Base-by-base conservation (phyloP, 2,888 invertebrate genomes). In the Tipula confusa region DNA sequence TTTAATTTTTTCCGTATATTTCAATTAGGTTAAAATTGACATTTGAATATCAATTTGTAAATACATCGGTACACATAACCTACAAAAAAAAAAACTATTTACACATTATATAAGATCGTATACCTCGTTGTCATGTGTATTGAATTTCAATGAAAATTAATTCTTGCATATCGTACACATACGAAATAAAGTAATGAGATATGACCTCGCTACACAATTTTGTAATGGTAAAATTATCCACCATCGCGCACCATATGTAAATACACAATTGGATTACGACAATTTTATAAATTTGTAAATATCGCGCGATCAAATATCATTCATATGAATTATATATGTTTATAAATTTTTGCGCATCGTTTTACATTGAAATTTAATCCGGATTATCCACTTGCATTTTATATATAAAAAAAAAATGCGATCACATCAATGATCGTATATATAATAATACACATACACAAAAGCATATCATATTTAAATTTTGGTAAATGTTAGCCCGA, bases 111-210 rank as follows among this genome's bases (percentile, higher is more conserved):
- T 64, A 64, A 64, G 64, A 64, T 64, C 24, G n/a, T n/a, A 24
- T 24, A 24, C 64, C 64, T 18, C 24, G 9, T 9, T 24, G 24
- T 9, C 24, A 24, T 24, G 64, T 64, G 64, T 64, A 64, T 64
- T 64, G 64, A 64, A 64, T 64, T 64, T 64, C 64, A 24, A 64
- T 64, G 64, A 64, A 64, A 64, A n/a, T 64, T 24, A 64, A 64
- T 24, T 64, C 64, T 64, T 64, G 24, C 64, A 64, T 64, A 64
- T 64, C 64, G 64, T 64, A 64, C 64, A 18, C 9, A 43, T 24
- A 33, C 64, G 24, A 24, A 43, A 64, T 9, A 11, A 64, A n/a
- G n/a, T 43, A 43, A 64, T 64, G 64, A 9, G 2, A 48, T 48
- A 64, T 64, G 64, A 64, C 64, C 24, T 64, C 64, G 64, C 64